phyloP scores from a whole-genome alignment of 2,888 invertebrate genomes.

The Drepanosiphum platanoidis region DNA sequence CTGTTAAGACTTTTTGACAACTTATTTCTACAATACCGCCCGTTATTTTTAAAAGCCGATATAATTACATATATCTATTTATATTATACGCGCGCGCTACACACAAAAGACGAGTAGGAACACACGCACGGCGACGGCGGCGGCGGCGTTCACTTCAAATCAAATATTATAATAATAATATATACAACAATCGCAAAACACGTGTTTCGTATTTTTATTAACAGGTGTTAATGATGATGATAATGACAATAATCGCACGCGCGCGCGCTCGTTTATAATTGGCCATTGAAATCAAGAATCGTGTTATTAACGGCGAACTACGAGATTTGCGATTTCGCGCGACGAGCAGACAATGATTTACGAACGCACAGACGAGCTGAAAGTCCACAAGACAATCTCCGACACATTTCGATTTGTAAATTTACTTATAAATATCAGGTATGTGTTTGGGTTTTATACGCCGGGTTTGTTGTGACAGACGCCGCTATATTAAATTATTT shows the following conservation, averaged over 20 bases:
- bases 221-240: neutral
- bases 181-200: neutral
- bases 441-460: too few relatives aligned
- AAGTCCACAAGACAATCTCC: conserved; percentile 27
- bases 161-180: too few relatives aligned
- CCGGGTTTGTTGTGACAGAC: neutral
- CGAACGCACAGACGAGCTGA: neutral
- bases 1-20: conserved; percentile 19
- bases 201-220: neutral
- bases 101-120: too few relatives aligned
- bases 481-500: neutral
- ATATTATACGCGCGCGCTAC: neutral
- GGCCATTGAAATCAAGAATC: neutral
- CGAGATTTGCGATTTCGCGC: conserved; percentile 8
- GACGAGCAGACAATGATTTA: conserved; percentile 18
- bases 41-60: neutral
- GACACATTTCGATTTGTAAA: neutral
- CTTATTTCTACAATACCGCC: conserved; percentile 17
- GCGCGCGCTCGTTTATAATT: neutral
- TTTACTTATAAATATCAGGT: neutral
- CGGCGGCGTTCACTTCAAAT: neutral
- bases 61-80: neutral
- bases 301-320: neutral
- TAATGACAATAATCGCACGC: neutral
- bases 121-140: neutral